Evolutionary conservation across 2,888 invertebrate genomes (phyloP).

Genomic region (Electrophaes corylata): DNA sequence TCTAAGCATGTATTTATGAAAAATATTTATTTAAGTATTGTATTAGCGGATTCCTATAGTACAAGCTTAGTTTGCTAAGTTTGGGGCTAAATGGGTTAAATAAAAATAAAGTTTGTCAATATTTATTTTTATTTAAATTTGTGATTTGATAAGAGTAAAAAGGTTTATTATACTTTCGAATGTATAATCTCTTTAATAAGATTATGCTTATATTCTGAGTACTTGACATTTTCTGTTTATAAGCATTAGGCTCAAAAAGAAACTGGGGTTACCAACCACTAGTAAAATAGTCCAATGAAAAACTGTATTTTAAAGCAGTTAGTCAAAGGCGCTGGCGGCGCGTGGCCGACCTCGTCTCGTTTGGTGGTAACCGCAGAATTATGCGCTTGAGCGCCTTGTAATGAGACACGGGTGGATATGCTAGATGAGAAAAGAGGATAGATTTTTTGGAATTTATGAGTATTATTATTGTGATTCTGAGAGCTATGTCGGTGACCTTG

Average conservation of each 20-base stretch:
- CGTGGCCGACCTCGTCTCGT: constrained; percentile 67
- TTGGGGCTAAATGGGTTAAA: too few species aligned
- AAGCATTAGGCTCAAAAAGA: background rate
- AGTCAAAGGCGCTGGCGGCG: constrained; percentile 48
- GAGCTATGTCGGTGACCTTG: too few species aligned
- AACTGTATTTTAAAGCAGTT: constrained; percentile 37
- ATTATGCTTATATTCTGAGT: background rate
- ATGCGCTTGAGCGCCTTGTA: constrained; percentile 76
- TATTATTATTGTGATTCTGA: too few species aligned
- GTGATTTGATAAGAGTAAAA: too few species aligned
- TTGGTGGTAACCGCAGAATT: constrained; percentile 75
- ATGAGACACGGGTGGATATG: constrained; percentile 53
- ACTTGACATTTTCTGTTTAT: background rate
- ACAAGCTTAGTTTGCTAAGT: too few species aligned
- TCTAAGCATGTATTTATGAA: too few species aligned
- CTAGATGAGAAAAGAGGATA: constrained; percentile 5
- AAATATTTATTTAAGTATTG: too few species aligned
- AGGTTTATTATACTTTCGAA: too few species aligned
- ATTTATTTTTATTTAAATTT: too few species aligned
- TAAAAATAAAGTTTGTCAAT: too few species aligned
- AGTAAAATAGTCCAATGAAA: constrained; percentile 24
- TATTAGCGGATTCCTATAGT: too few species aligned
- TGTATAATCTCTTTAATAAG: too few species aligned
- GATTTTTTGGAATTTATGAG: background rate
- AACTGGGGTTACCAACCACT: background rate